These are phyloP conservation scores for Drymodes brunneopygia DNA, from an alignment of 2,113 vertebrate species.

Conservation along the genomic window DNA sequence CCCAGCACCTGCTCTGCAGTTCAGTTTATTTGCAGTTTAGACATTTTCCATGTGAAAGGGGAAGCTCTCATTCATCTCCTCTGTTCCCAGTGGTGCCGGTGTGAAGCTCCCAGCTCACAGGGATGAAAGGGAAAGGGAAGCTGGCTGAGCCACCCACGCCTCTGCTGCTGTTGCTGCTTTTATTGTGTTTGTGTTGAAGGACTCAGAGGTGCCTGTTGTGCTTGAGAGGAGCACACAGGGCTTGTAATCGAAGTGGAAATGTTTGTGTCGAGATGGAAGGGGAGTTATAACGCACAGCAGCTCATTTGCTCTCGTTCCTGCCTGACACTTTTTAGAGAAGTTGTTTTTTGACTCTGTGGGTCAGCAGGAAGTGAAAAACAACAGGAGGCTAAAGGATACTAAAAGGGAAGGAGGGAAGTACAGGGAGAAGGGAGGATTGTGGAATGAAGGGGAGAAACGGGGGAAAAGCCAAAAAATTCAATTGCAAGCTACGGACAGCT, in stretches of 20 bases:
- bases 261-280: not conserved
- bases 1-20: conserved; percentile 21
- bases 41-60: not conserved
- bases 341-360: not conserved
- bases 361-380: not conserved
- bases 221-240: not conserved
- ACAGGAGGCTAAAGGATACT: not conserved
- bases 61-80: not conserved
- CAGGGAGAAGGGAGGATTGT: not conserved
- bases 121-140: not conserved
- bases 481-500: accelerated
- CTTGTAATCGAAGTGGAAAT: not conserved
- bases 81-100: not conserved
- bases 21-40: not conserved
- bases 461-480: not conserved
- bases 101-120: not conserved
- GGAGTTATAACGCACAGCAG: not conserved
- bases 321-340: not conserved
- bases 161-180: not conserved
- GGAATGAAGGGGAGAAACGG: not conserved
- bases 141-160: not conserved
- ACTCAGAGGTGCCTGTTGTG: not conserved
- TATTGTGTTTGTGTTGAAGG: not conserved
- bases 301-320: not conserved
- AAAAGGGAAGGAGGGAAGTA: not conserved